A percentile compares a stretch with the other conserved stretches of the same genome.
Evolutionary conservation across 1,140 invertebrate species (phyloP).

Genomic region (Trichonephila inaurata): DNA sequence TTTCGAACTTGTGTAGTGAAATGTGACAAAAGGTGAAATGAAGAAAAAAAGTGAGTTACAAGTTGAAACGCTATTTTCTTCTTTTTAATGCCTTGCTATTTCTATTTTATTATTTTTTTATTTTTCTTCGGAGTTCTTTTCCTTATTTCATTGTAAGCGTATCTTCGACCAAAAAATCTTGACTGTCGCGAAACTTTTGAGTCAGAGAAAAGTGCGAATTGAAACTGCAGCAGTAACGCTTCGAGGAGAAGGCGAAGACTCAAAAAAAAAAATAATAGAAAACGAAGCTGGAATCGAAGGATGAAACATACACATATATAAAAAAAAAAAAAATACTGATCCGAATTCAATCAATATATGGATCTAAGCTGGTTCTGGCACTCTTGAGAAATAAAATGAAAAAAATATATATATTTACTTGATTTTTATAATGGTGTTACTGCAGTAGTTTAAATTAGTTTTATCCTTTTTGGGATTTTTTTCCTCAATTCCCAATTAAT

Average conservation of each 20-base stretch:
- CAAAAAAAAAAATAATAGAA: constrained; percentile 1
- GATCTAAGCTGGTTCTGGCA: neutral
- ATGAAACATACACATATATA: constrained; percentile 26
- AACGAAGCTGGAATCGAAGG: neutral
- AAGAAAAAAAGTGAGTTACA: neutral
- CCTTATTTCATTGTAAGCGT: constrained; percentile 32
- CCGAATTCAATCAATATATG: constrained; percentile 33
- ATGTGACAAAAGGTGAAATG: neutral
- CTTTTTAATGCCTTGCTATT: constrained; percentile 28
- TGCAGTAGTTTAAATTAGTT: constrained; percentile 5
- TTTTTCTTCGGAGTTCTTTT: neutral
- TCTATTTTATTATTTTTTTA: constrained; percentile 30
- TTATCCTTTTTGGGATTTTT: neutral
- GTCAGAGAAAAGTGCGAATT: constrained; percentile 39
- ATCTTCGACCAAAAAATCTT: constrained; percentile 32
- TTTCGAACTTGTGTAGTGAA: constrained; percentile 37
- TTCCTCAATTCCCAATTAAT: too few species aligned
- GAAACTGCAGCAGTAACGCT: constrained; percentile 13
- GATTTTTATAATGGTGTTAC: neutral
- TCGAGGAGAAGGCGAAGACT: neutral
- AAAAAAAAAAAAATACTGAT: neutral
- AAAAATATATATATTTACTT: neutral
- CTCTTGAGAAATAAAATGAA: neutral
- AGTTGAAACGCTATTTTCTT: constrained; percentile 23
- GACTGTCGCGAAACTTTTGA: constrained; percentile 33